Evolutionary conservation across 2,888 invertebrate genomes (phyloP), one percentile per base, ranked within the genome.

Genomic region (Latheticus oryzae): DNA sequence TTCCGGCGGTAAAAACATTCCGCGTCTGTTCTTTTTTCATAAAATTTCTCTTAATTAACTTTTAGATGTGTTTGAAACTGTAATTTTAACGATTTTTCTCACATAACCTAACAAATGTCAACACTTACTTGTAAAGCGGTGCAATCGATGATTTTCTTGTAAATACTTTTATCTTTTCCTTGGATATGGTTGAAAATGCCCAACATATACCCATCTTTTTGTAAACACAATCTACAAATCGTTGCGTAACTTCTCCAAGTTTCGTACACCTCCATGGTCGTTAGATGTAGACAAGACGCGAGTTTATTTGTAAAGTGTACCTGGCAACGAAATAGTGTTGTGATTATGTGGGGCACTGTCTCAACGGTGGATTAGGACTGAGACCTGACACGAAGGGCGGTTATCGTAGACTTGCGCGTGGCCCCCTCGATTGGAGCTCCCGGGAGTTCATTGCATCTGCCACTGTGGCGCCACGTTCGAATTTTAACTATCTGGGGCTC

Each of bases 191-290:
- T 84, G 75, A 85, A 87, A 70, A 88, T 84, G 47, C 87, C 85
- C 62, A 84, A 79, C 76, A 84, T 82, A 63, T 85, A 82, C 48
- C 85, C 82, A 69, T 85, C 85, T 72, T 84, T 83, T 65, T 82
- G 82, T 69, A 88, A 79, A 74, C 89, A 89, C 62, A 89, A 77
- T 19, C 89, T 83, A 78, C 89, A 89, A 16, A 87, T 82, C 62
- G 82, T 80, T 76, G 85, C 83, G 73, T 85, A 85, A 80, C 83
- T 84, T 45, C 82, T 79, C 74, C 85, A 83, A 64, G 82, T 81
- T 33, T 75, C 75, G 26, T 33, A 28, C 24, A 43, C 48, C n/a
- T 70, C 71, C 71, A 72, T 71, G 48, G 60, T 57, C 19, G 38
- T 4, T n/a, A n/a, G n/a, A n/a, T n/a, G n/a, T n/a, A n/a, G n/a